Percentiles rank a stretch among this genome's conserved stretches.
phyloP scores from a whole-genome alignment of 2,113 vertebrate species.

The Zootoca vivipara region DNA sequence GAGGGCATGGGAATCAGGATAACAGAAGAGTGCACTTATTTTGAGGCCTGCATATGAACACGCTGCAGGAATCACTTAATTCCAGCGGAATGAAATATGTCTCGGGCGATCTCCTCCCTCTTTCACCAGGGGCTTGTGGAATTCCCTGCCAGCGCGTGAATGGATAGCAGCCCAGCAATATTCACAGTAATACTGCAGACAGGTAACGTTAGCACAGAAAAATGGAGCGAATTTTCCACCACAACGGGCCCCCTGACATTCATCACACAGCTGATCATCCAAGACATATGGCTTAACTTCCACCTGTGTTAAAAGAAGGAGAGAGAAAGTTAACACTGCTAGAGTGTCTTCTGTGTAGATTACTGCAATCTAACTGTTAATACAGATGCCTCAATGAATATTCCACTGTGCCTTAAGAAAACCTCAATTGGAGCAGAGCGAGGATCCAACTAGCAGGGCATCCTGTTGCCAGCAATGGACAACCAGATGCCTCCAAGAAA shows the following conservation, averaged over 20 bases:
- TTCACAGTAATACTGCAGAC: slow-evolving; percentile 99
- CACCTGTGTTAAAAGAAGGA: slow-evolving; percentile 81
- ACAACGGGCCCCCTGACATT: slow-evolving; percentile 99
- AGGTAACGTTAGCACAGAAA: slow-evolving; percentile 99
- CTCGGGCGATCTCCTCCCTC: slow-evolving; percentile 98
- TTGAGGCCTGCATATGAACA: slow-evolving; percentile 83
- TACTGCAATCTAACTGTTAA: neutral
- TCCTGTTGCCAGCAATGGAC: neutral
- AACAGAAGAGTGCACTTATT: slow-evolving; percentile 99
- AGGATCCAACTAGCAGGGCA: neutral
- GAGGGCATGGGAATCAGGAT: slow-evolving; percentile 73
- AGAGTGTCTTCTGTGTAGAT: neutral
- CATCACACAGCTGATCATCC: slow-evolving; percentile 99
- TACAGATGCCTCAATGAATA: neutral
- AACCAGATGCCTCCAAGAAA: too few species aligned
- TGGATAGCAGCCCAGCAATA: slow-evolving; percentile 99
- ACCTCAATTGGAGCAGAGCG: neutral
- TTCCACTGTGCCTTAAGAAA: neutral
- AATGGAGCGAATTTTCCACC: slow-evolving; percentile 99
- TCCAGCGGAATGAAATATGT: slow-evolving; percentile 99
- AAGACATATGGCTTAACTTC: slow-evolving; percentile 99
- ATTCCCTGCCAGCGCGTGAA: slow-evolving; percentile 96
- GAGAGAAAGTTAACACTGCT: slow-evolving; percentile 33
- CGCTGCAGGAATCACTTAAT: slow-evolving; percentile 83
- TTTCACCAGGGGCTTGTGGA: slow-evolving; percentile 99